Evolutionary conservation across 2,797 vertebrate species (phyloP), one percentile per base, ranked within the genome.

Genomic region (Chrosomus eos): DNA sequence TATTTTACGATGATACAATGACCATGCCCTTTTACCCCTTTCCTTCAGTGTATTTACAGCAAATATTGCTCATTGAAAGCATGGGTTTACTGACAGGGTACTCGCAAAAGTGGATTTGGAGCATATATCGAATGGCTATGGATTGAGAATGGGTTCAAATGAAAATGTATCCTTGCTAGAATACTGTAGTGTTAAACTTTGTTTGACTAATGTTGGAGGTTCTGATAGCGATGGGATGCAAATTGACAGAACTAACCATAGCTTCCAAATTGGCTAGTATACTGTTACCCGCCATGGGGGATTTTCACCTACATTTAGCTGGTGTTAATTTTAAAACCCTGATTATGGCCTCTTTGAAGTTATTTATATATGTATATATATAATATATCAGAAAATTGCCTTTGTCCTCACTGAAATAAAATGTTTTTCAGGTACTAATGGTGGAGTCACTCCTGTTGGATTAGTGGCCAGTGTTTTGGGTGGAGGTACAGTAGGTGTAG

Each of bases 401-500:
- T 62, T 73, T 64, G 43, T 62, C 10, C 67, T 55, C 19, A 28
- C 21, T 58, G 31, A 38, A 55, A 48, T 75, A 67, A 26, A 80
- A 80, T 53, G 4, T 21, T 53, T 58, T 43, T 45, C 91, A 99
- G 98, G 98, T 80, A 99, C 98, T 3, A 99, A 99, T 3, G 98
- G 98, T 80, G 98, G 96, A 1, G 90, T 99, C n/a, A 98, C 97
- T 0, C 13, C 94, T 0, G 91, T 97, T 45, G 98, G 98, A 58
- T 88, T 99, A 72, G 75, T 93, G 9, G 96, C 96, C 87, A 99
- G 98, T 92, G 92, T 97, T 64, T 92, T 97, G 0, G 98, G 98
- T 0, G 98, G 98, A 33, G 90, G 95, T 3, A 78, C 88, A 2
- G 97, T 99, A 89, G 98, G 98, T 48, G 21, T 80, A 28, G 92